A percentile compares a stretch with the other conserved stretches of the same genome.
These are phyloP conservation scores for Eupithecia exiguata DNA, from an alignment of 2,888 invertebrate genomes.

Conservation along the genomic window DNA sequence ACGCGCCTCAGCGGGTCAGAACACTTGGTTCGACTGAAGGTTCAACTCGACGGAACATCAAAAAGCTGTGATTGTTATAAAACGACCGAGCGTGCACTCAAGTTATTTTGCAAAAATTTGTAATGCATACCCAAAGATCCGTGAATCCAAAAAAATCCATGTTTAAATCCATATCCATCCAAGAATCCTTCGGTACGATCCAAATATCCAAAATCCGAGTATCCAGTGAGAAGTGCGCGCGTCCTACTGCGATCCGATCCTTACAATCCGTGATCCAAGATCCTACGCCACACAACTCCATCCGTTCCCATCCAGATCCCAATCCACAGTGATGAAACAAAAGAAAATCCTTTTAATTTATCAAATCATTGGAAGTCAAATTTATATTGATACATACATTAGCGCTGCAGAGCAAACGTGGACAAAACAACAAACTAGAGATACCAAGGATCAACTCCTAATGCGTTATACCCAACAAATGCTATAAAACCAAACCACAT, in stretches of 20 bases:
- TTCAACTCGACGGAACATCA: conserved; percentile 27
- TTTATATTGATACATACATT: conserved; percentile 22
- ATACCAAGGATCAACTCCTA: background rate
- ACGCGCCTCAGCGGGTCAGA: background rate
- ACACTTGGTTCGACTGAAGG: background rate
- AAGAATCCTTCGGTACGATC: conserved; percentile 63
- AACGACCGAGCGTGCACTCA: conserved; percentile 79
- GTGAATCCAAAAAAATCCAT: conserved; percentile 59
- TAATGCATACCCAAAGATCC: conserved; percentile 81
- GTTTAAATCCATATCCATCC: conserved; percentile 49
- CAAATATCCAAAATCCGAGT: conserved; percentile 53
- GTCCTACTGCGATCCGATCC: conserved; percentile 40
- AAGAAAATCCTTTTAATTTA: conserved; percentile 80
- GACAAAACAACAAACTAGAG: conserved; percentile 17
- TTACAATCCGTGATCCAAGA: conserved; percentile 37
- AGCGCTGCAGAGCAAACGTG: conserved; percentile 10
- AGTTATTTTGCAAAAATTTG: conserved; percentile 75
- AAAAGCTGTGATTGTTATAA: conserved; percentile 68
- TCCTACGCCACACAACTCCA: conserved; percentile 47
- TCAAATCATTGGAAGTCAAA: conserved; percentile 42
- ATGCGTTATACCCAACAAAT: background rate
- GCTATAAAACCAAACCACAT: background rate
- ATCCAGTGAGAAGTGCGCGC: conserved; percentile 47
- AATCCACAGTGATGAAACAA: conserved; percentile 84
- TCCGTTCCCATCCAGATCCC: conserved; percentile 63